Base-by-base conservation (phyloP, 2,113 vertebrate genomes). In the Struthio camelus region DNA sequence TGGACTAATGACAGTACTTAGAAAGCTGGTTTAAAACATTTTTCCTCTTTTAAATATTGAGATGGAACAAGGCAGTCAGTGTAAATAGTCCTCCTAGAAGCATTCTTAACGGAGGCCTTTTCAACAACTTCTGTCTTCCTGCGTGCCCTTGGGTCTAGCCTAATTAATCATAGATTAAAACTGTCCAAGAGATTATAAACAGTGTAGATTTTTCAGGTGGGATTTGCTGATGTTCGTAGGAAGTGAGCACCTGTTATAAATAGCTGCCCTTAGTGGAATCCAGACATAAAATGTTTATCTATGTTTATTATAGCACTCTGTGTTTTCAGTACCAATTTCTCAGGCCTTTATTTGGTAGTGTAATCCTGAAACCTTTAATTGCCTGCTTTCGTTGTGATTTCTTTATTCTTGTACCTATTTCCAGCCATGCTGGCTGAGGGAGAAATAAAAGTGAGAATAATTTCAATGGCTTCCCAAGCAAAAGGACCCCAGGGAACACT, bases 401-500 rank as follows among this genome's bases (percentile, higher is more conserved):
- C 94, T 94, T 93, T 84, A 80, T 85, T 89, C 75, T 97, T 85
- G 97, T 97, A 95, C 90, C 85, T 92, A 61, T 91, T 96, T 97
- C 48, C 76, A 96, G 46, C 86, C 86, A 53, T 56, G 50, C 59
- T 87, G 80, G 84, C 96, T 96, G 96, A 94, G 53, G 80, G 34
- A 90, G 89, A 90, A 94, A 95, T 95, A 92, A 93, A 97, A 97
- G 89, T 90, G 92, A 96, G 53, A 94, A 61, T 89, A 89, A 97
- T 90, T 87, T 78, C 87, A 97, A 91, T 79, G 85, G 48, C 95
- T 97, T 98, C 56, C 61, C 58, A 72, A 90, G 92, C 32, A 94
- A 98, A 96, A 94, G 89, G 93, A 72, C 97, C 93, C 97, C 70
- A 81, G 92, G 86, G 97, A 90, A 80, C 91, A 80, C 66, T 98